These are phyloP conservation scores for Chondrosia reniformis DNA, from an alignment of 37 sponge, comb jelly and placozoan species.

Conservation along the genomic window DNA sequence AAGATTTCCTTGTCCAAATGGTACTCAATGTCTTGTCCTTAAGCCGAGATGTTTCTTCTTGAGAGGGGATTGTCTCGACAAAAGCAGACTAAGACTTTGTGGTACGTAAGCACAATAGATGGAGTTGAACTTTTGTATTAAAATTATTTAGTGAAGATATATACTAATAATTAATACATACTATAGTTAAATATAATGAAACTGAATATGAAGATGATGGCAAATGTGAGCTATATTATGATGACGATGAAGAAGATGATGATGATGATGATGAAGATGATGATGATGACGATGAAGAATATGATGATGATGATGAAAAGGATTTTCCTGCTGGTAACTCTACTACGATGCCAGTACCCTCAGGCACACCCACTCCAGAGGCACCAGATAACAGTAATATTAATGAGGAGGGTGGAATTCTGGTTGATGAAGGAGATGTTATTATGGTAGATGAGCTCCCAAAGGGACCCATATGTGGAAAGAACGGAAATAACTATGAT, in stretches of 20 bases:
- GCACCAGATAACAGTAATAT: neutral
- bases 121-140: neutral
- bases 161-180: too few species aligned
- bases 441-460: neutral
- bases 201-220: too few species aligned
- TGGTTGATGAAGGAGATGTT: neutral
- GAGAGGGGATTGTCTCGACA: neutral
- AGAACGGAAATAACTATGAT: neutral
- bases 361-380: neutral
- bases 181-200: too few species aligned
- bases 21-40: neutral
- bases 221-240: too few species aligned
- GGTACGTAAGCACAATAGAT: neutral
- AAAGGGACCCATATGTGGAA: neutral
- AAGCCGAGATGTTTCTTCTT: conserved; percentile 18
- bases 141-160: too few species aligned
- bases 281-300: neutral
- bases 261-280: neutral
- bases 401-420: neutral
- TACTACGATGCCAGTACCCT: neutral
- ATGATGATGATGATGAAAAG: neutral
- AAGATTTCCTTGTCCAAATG: conserved; percentile 9
- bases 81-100: neutral
- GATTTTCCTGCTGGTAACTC: neutral
- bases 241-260: neutral